Evolutionary conservation across 2,888 invertebrate species (phyloP).

Genomic region (Steinernema hermaphroditum): DNA sequence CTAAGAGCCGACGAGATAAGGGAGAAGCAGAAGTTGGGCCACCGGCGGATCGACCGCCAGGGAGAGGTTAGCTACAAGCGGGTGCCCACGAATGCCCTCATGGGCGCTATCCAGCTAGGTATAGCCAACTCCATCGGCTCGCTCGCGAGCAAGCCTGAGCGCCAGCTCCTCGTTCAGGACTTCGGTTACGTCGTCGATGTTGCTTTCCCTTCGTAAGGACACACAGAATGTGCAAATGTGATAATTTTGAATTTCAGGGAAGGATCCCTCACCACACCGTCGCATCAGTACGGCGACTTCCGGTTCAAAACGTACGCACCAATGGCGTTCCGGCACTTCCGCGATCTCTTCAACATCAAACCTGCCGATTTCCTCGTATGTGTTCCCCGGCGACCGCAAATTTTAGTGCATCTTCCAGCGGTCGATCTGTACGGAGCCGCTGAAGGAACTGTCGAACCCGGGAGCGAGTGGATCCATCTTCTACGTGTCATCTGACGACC

Average conservation of each 20-base stretch:
- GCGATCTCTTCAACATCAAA: slow-evolving; percentile 96
- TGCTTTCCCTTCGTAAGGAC: slow-evolving; percentile 82
- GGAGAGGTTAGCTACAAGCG: slow-evolving; percentile 83
- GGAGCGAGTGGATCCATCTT: slow-evolving; percentile 99
- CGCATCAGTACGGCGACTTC: slow-evolving; percentile 90
- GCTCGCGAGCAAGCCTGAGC: slow-evolving; percentile 92
- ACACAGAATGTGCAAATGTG: no score
- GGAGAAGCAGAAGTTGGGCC: slow-evolving; percentile 81
- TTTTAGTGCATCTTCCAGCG: slow-evolving; percentile 78
- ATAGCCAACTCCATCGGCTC: slow-evolving; percentile 84
- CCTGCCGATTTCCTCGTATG: slow-evolving; percentile 95
- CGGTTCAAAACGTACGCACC: slow-evolving; percentile 99
- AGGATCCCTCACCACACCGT: slow-evolving; percentile 93
- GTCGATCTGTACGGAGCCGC: slow-evolving; percentile 92
- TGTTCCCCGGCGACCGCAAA: slow-evolving; percentile 89
- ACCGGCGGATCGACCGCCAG: slow-evolving; percentile 86
- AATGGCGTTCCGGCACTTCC: slow-evolving; percentile 97
- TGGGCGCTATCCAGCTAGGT: slow-evolving; percentile 97
- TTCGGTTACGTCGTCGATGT: slow-evolving; percentile 99
- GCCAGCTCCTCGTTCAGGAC: slow-evolving; percentile 97
- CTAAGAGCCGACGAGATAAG: slow-evolving; percentile 25
- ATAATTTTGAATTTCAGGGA: no score
- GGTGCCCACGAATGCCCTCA: slow-evolving; percentile 70
- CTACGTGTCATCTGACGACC: slow-evolving; percentile 86
- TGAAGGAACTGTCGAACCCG: slow-evolving; percentile 94